Base-by-base conservation (phyloP, 1,140 invertebrate genomes). In the Ditylenchus dipsaci region DNA sequence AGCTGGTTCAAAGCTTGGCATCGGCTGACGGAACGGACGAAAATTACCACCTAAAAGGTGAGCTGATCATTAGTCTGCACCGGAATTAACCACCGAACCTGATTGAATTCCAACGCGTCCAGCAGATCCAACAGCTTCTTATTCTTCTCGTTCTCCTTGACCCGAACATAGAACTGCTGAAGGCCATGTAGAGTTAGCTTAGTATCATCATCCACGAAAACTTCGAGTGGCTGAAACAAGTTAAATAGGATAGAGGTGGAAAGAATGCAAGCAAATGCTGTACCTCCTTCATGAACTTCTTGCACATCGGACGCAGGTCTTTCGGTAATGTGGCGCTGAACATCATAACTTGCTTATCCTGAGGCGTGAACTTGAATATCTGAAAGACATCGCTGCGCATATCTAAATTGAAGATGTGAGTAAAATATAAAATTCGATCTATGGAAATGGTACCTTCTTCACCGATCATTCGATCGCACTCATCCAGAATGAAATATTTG, bases 251-350 rank as follows among this genome's bases (percentile, higher is more conserved):
- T 21, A n/a, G 3, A 21, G n/a, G 27, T 8, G n/a, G n/a, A 61
- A 38, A 38, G 11, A 38, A 38, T 3, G 15, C 7, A 21, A 11
- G 19, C 11, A 13, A n/a, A 26, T 13, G 38, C 49, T 83, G 93
- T 94, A 96, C 93, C 90, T 98, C 95, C 84, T 98, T 95, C 96
- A 99, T 99, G 85, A 99, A 99, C 86, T 97, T 98, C 89, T 98
- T 95, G 90, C 95, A 98, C 83, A 99, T 92, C 70, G 95, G 94
- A 74, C 96, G 89, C 84, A 99, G 95, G 76, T 98, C 96, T 88
- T 98, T 98, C 86, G 92, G 93, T 76, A 99, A 87, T 42, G 96
- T 99, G 69, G 96, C 96, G 83, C 93, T 96, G 87, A 99, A 99
- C 95, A 99, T 99, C 95, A 99, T 98, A 19, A 99, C 96, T 91